Base-by-base conservation (phyloP, 2,888 invertebrate species). In the Platycnemis pennipes region DNA sequence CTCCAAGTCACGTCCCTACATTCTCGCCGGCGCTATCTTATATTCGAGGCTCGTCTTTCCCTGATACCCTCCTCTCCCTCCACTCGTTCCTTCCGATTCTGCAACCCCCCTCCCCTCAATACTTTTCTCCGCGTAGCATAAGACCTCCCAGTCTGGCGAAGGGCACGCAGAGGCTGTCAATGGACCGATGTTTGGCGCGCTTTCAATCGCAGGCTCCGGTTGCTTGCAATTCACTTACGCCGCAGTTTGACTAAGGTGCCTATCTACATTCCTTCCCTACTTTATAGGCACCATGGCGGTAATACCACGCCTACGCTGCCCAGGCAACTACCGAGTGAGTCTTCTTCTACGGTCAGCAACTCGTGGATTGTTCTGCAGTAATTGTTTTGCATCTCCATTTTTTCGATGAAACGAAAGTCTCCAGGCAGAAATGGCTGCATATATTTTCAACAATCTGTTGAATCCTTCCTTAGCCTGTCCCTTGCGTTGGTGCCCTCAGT, bases 31-130 rank as follows among this genome's bases (percentile, higher is more conserved):
- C n/a, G 13, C 88, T 31, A 46, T 88, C 46, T 88, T 88, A n/a
- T 49, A 88, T 49, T 88, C 49, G n/a, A 46, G n/a, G 26, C 88
- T 49, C 53, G 53, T 56, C 37, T 89, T 53, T 37, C 89, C 22
- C 37, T 31, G 31, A 31, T 31, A 13, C 46, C 88, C 53, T 37
- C 26, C 77, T 31, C 44, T 44, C 44, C 19, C 87, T 87, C 44
- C 16, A 44, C 44, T n/a, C n/a, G n/a, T n/a, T 31, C 37, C 85
- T 86, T 42, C 42, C 85, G 19, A 31, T 37, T 86, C 85, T 42
- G 31, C 85, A 63, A 63, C 37, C 11, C 37, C 37, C 85, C 4
- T 31, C 42, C 37, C 31, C 37, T 37, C n/a, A 44, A 42, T 26
- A 8, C 77, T 37, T 13, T 26, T 77, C 77, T 77, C n/a, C 77